phyloP scores from a whole-genome alignment of 2,888 invertebrate species.

The Ornithoptera priamus region DNA sequence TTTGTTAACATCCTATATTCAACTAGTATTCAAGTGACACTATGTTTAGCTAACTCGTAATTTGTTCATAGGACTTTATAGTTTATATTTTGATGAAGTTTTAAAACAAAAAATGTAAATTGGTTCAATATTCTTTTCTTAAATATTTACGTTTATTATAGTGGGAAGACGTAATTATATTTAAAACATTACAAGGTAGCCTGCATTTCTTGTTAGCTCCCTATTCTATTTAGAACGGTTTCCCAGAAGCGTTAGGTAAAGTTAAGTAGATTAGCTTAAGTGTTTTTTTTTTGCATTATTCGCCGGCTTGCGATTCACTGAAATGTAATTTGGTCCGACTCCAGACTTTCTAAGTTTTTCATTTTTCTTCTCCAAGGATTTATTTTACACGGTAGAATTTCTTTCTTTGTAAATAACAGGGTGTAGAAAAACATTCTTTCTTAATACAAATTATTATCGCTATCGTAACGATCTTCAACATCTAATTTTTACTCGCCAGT shows the following conservation, averaged over 20 bases:
- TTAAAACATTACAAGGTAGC: slow-evolving; percentile 42
- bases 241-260: slow-evolving; percentile 34
- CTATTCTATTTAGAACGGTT: slow-evolving; percentile 17
- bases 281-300: slow-evolving; percentile 71
- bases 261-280: slow-evolving; percentile 63
- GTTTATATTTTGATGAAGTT: too few species aligned
- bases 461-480: too few species aligned
- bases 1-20: neutral
- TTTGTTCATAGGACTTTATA: too few species aligned
- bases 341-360: slow-evolving; percentile 27
- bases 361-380: neutral
- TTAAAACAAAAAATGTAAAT: too few species aligned
- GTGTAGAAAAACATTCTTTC: too few species aligned
- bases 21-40: too few species aligned
- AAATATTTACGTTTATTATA: neutral
- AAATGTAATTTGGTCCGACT: slow-evolving; percentile 49
- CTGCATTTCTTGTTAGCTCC: slow-evolving; percentile 39
- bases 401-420: neutral
- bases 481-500: too few species aligned
- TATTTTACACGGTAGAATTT: neutral
- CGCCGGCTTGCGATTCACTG: slow-evolving; percentile 36
- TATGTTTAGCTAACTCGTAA: too few species aligned
- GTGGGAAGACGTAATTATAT: slow-evolving; percentile 27
- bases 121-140: too few species aligned
- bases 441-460: too few species aligned